Conservation (phyloP, 2,888 invertebrate genomes). For the Dasypogon diadema region DNA sequence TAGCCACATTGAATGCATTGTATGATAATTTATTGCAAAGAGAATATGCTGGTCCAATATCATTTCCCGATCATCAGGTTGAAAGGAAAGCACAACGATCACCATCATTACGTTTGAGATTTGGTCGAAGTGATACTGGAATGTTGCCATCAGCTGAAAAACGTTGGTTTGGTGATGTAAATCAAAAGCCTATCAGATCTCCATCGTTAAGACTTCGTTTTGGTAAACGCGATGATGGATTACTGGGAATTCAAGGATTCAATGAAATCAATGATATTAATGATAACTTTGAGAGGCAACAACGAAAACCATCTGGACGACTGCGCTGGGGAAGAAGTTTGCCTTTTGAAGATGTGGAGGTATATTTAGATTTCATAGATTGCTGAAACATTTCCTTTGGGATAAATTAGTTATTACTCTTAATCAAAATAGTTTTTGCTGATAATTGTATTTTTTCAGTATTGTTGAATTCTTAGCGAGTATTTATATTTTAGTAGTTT, state of each 20-base stretch:
- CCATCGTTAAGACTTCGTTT: conserved; percentile 83
- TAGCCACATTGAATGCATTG: conserved; percentile 63
- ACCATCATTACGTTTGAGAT: conserved; percentile 81
- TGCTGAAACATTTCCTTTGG: neutral
- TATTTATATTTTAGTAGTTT: too few relatives aligned
- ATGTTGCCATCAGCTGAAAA: conserved; percentile 61
- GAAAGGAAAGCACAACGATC: conserved; percentile 83
- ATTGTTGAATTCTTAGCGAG: too few relatives aligned
- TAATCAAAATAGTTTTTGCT: too few relatives aligned
- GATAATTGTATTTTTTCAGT: too few relatives aligned
- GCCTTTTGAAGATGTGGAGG: conserved; percentile 13
- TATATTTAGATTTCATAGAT: neutral
- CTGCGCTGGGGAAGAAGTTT: conserved; percentile 52
- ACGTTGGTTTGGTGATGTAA: conserved; percentile 72
- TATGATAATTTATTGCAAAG: conserved; percentile 67
- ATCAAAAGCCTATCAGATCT: conserved; percentile 78
- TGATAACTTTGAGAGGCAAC: neutral
- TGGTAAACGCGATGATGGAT: conserved; percentile 76
- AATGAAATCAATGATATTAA: neutral
- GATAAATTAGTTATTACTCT: neutral
- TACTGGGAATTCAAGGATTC: neutral
- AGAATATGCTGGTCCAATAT: conserved; percentile 67
- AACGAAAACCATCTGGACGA: conserved; percentile 41
- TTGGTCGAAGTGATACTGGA: conserved; percentile 80
- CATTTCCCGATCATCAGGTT: conserved; percentile 75